Conservation (phyloP, 1,140 invertebrate species). For the Adelges cooleyi region DNA sequence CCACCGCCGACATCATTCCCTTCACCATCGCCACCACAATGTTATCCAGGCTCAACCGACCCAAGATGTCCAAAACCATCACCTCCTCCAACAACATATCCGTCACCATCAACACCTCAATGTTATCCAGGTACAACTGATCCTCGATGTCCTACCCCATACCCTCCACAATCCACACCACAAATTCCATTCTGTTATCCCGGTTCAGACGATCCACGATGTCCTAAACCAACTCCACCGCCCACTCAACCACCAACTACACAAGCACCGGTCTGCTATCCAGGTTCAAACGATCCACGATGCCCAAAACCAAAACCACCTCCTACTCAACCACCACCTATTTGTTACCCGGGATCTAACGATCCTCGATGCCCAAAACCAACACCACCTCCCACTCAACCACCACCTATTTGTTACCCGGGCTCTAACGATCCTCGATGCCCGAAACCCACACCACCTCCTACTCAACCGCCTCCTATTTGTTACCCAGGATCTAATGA, state of each 20-base stretch:
- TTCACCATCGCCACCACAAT: conserved; percentile 31
- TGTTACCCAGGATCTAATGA: conserved; percentile 38
- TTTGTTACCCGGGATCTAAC: conserved; percentile 36
- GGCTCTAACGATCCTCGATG: conserved; percentile 38
- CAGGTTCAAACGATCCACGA: conserved; percentile 41
- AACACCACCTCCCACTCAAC: conserved; percentile 29
- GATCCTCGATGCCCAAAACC: conserved; percentile 37
- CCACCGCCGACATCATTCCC: conserved; percentile 31
- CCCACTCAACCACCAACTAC: conserved; percentile 29
- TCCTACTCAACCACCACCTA: conserved; percentile 29
- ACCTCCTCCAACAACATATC: conserved; percentile 25
- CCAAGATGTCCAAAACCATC: conserved; percentile 35
- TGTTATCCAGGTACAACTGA: conserved; percentile 37
- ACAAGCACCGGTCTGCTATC: conserved; percentile 37
- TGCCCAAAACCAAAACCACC: conserved; percentile 41
- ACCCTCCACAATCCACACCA: conserved; percentile 27
- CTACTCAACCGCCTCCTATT: conserved; percentile 30
- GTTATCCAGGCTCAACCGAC: conserved; percentile 36
- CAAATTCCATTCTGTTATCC: conserved; percentile 34
- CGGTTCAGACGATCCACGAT: conserved; percentile 35
- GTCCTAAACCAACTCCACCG: conserved; percentile 33
- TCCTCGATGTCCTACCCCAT: conserved; percentile 33
- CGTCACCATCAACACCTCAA: conserved; percentile 29
- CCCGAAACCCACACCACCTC: conserved; percentile 34
- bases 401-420: conserved; percentile 32